Evolutionary conservation across 2,797 vertebrate genomes (phyloP).

Genomic region (Helostoma temminkii): DNA sequence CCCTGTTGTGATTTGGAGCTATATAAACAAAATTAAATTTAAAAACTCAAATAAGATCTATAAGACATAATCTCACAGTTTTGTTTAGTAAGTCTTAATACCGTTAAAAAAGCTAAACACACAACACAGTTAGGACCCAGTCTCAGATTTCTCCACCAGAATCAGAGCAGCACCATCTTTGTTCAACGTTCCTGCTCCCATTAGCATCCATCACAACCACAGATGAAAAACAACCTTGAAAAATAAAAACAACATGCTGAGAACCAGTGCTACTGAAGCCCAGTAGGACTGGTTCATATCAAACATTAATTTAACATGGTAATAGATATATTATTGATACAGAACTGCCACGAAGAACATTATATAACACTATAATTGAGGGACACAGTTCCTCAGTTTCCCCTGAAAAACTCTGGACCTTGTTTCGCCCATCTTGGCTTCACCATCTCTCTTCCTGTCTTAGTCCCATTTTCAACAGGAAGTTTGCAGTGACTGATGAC

Average conservation of each 20-base stretch:
- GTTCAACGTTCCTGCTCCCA: neutral
- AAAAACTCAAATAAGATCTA: too few species aligned
- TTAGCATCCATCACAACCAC: conserved; percentile 26
- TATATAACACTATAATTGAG: neutral
- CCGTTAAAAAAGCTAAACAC: neutral
- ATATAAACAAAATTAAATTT: too few species aligned
- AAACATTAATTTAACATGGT: conserved; percentile 24
- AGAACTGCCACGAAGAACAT: neutral
- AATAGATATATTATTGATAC: conserved; percentile 26
- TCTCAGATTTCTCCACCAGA: conserved; percentile 2
- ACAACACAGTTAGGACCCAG: neutral
- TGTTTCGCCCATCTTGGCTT: conserved; percentile 12
- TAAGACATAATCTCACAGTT: neutral
- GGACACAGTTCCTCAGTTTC: conserved; percentile 18
- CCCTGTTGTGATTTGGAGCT: too few species aligned
- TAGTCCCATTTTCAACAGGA: conserved; percentile 40
- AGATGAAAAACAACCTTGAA: conserved; percentile 9
- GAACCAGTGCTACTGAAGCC: neutral
- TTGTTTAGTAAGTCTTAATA: neutral
- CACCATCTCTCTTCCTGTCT: conserved; percentile 39
- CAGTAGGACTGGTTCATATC: conserved; percentile 3
- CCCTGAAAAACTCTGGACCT: conserved; percentile 22
- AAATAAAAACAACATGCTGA: neutral
- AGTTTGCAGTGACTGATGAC: conserved; percentile 57
- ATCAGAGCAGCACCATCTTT: conserved; percentile 2